Percentiles rank a stretch among this genome's conserved stretches.
Conservation (phyloP, 2,113 vertebrate species). For the Melanerpes formicivorus region DNA sequence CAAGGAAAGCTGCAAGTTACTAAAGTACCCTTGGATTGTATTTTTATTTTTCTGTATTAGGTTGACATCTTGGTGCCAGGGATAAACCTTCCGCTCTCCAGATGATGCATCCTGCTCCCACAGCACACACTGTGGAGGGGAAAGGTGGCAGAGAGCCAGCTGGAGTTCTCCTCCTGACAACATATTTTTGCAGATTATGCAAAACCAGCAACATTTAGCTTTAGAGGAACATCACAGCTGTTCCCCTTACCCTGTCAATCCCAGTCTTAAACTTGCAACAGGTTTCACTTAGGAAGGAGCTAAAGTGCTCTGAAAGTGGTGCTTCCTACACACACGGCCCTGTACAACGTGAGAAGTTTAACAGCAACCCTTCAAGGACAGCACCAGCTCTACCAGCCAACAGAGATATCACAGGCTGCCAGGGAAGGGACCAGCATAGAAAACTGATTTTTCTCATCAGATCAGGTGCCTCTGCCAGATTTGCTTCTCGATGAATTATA, state of each 20-base stretch:
- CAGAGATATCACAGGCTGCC: background rate
- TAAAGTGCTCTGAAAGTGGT: background rate
- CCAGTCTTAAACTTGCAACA: conserved; percentile 11
- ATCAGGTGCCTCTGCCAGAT: background rate
- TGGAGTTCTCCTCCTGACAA: conserved; percentile 40
- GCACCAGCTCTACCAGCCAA: background rate
- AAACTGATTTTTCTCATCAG: background rate
- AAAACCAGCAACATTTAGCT: conserved; percentile 45
- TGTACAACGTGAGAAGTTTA: fast-evolving
- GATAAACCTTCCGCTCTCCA: background rate
- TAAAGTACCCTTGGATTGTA: background rate
- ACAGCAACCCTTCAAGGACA: background rate
- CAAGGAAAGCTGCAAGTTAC: background rate
- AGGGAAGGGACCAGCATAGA: background rate
- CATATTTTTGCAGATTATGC: conserved; percentile 61
- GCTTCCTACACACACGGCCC: fast-evolving
- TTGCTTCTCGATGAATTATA: conserved; percentile 12
- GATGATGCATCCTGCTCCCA: background rate
- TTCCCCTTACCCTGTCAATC: conserved; percentile 18
- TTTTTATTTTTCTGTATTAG: background rate
- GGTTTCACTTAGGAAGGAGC: background rate
- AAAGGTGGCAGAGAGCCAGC: conserved; percentile 33
- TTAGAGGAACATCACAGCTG: conserved; percentile 56
- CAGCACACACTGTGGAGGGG: background rate
- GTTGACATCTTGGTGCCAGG: background rate